These are phyloP conservation scores for Triplophysa bombifrons DNA, from an alignment of 2,797 vertebrate genomes.

Conservation along the genomic window DNA sequence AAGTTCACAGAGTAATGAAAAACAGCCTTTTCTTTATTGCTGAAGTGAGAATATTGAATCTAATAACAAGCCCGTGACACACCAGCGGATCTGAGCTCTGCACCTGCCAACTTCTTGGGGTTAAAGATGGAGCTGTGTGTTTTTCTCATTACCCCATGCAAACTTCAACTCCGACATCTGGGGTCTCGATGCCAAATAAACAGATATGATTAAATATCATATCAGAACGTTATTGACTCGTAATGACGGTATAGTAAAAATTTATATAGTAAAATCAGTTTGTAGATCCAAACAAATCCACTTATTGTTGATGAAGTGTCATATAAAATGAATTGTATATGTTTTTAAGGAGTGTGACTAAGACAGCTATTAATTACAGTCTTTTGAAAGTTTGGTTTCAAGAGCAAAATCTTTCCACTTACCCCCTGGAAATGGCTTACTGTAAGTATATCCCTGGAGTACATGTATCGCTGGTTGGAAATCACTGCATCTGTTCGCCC, in stretches of 20 bases:
- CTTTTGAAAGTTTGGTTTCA: neutral
- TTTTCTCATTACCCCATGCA: slow-evolving; percentile 38
- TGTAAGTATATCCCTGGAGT: neutral
- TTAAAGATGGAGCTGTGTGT: slow-evolving; percentile 36
- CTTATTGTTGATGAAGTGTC: neutral
- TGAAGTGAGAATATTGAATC: slow-evolving; percentile 74
- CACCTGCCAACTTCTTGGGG: slow-evolving; percentile 50
- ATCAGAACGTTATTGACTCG: neutral
- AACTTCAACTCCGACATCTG: slow-evolving; percentile 33
- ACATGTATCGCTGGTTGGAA: neutral
- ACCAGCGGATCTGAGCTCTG: slow-evolving; percentile 54
- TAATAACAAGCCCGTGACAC: slow-evolving; percentile 72
- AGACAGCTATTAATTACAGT: no score
- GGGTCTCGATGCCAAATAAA: slow-evolving; percentile 42
- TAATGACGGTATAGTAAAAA: neutral
- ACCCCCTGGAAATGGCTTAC: neutral
- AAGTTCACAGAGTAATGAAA: slow-evolving; percentile 73
- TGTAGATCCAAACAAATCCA: neutral
- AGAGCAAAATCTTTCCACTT: neutral
- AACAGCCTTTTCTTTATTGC: slow-evolving; percentile 72
- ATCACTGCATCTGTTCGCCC: neutral
- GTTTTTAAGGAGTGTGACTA: no score
- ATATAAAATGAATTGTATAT: no score
- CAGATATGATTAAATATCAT: slow-evolving; percentile 40
- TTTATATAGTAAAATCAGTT: neutral